Base-by-base conservation (phyloP, 1,140 invertebrate genomes). In the Sitobion miscanthi region DNA sequence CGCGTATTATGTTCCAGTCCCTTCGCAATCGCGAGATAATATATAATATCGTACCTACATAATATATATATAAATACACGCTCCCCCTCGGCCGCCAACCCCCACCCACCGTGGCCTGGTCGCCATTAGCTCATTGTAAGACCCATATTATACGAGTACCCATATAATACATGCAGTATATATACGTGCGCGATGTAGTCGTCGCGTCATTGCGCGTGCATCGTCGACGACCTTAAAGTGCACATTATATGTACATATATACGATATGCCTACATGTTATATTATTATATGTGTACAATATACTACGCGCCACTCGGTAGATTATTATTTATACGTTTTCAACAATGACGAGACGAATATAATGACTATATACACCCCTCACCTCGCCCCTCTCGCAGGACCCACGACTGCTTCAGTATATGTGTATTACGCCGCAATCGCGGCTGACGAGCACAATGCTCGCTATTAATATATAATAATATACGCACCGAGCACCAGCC, bases 321-420 rank as follows among this genome's bases (percentile, higher is more conserved):
- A 91, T 77, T 91, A 91, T 91, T 62, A 69, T 69, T 21, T 47
- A 38, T 49, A 38, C 77, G 62, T 92, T 92, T 92, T 85, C 35
- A 85, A 93, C 91, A 93, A 93, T 86, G 91, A 93, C 91, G 91
- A 49, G 91, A 47, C 69, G 57, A 93, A 85, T 42, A 93, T 93
- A 93, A 93, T 93, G 91, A 93, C 91, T 54, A 54, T 54, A 54
- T 38, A 38, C 47, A 25, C 38, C 17, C 54, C 23, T 21, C 49
- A 9, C 7, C 52, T 30, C 21, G 23, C 49, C 49, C 9, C 7
- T 49, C 86, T 1, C 42, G 7, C 23, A 42, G 42, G 38, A 83
- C 38, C 20, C 62, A 17, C 38, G 38, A 38, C 62, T 77, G n/a
- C 62, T n/a, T 30, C n/a, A 77, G 62, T 77, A 77, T 77, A 6